phyloP scores from a whole-genome alignment of 2,888 invertebrate species.

The Elegia similella region DNA sequence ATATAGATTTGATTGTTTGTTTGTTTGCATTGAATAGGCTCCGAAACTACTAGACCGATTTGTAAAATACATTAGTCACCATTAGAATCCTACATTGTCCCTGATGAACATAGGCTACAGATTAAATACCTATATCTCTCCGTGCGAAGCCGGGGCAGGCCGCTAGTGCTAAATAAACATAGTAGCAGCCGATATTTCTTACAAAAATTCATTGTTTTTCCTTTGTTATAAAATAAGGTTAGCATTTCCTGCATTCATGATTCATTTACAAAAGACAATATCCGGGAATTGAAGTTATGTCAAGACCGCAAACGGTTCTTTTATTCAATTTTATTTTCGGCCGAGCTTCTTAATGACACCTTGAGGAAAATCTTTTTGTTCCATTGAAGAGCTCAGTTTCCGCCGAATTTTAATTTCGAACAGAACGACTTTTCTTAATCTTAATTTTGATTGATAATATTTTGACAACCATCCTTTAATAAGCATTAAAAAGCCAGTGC shows the following conservation, averaged over 20 bases:
- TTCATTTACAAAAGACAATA: not conserved
- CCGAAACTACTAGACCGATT: too few species aligned
- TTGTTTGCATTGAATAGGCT: too few species aligned
- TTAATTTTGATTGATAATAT: not conserved
- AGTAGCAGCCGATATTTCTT: too few species aligned
- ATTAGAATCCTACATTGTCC: too few species aligned
- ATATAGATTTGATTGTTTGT: too few species aligned
- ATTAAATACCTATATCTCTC: too few species aligned
- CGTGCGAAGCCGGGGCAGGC: too few species aligned
- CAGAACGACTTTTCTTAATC: not conserved
- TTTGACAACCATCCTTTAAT: not conserved
- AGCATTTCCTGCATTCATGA: not conserved
- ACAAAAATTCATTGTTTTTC: not conserved
- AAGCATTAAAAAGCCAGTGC: too few species aligned
- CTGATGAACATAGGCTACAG: too few species aligned
- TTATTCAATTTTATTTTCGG: slow-evolving; percentile 4
- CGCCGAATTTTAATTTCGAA: not conserved
- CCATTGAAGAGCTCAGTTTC: too few species aligned
- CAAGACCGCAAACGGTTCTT: slow-evolving; percentile 1
- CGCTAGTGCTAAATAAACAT: too few species aligned
- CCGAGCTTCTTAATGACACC: not conserved
- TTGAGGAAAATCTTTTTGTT: not conserved
- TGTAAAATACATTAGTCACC: too few species aligned
- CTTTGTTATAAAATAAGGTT: not conserved
- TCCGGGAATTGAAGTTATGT: not conserved